Base-by-base conservation (phyloP, 2,797 vertebrate species). In the Chelonia mydas region DNA sequence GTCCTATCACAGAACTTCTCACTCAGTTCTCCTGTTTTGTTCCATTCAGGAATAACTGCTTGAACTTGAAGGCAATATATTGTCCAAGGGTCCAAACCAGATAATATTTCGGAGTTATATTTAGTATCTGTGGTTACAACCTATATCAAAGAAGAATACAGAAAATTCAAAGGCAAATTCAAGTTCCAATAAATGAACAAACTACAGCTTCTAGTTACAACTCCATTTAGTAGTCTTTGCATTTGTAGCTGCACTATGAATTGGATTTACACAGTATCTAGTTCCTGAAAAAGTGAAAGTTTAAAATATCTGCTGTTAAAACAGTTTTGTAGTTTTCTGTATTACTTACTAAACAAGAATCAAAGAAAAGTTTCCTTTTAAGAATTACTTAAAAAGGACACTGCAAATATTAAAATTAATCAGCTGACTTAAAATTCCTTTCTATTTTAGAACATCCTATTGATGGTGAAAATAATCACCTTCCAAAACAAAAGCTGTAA, bases 61-160 rank as follows among this genome's bases (percentile, higher is more conserved):
- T 95, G 98, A 86, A 97, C 98, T 51, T 7, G 97, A 27, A 98
- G n/a, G 50, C 98, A 98, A 16, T 98, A 98, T 7, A 83, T 85
- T 9, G 98, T 98, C 98, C 97, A 96, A 0, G 98, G 97, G 41
- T 98, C 94, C 95, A 98, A 94, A 83, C 94, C 90, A 79, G 81
- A 57, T 54, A 98, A 16, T 33, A 95, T 86, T 80, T 97, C 85
- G 0, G 95, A 97, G 92, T 93, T 96, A 76, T 98, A 90, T 1
- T 27, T 11, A 23, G 88, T 88, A 21, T 88, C 96, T 11, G 95
- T 6, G 2, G 41, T 57, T 50, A 49, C 51, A 41, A 95, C 74
- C 98, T 98, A 80, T 55, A 68, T 53, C 4, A 78, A 4, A 93
- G 83, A 93, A 12, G 28, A 82, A 57, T 5, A 89, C 1, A 61